Evolutionary conservation across 1,140 invertebrate species (phyloP).

Genomic region (Oncopeltus fasciatus): DNA sequence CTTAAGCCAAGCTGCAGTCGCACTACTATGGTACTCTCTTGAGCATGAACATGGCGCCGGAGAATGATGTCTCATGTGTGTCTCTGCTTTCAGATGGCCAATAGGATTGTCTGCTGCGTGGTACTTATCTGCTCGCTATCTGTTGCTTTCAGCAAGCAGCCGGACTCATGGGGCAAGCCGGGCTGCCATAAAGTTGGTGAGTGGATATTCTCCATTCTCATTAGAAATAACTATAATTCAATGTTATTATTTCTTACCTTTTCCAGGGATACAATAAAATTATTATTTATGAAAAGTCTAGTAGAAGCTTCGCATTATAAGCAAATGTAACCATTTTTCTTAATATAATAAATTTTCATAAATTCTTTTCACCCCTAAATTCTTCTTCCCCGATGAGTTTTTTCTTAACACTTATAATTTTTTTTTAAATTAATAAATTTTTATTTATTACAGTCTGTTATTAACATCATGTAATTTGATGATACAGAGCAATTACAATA

Average conservation of each 20-base stretch:
- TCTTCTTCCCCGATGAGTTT: neutral
- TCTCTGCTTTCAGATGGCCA: neutral
- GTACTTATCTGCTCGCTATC: neutral
- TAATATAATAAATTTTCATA: neutral
- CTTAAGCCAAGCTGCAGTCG: too few relatives aligned
- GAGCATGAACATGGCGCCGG: too few relatives aligned
- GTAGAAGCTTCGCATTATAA: neutral
- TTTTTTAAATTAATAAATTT: too few relatives aligned
- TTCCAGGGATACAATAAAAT: neutral
- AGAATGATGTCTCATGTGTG: too few relatives aligned
- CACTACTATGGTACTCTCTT: too few relatives aligned
- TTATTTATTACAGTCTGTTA: too few relatives aligned
- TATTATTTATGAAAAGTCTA: neutral
- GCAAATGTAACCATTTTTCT: neutral
- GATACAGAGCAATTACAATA: too few relatives aligned
- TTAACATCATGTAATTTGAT: too few relatives aligned
- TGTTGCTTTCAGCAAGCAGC: neutral
- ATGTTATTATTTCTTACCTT: neutral
- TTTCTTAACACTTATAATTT: too few relatives aligned
- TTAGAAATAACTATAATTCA: too few relatives aligned
- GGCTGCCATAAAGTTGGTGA: slow-evolving; percentile 47
- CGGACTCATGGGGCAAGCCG: slow-evolving; percentile 37
- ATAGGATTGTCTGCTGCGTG: neutral
- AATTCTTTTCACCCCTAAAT: neutral
- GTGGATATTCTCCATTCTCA: too few relatives aligned